phyloP scores from a whole-genome alignment of 2,113 vertebrate species.

The Esox niger region DNA sequence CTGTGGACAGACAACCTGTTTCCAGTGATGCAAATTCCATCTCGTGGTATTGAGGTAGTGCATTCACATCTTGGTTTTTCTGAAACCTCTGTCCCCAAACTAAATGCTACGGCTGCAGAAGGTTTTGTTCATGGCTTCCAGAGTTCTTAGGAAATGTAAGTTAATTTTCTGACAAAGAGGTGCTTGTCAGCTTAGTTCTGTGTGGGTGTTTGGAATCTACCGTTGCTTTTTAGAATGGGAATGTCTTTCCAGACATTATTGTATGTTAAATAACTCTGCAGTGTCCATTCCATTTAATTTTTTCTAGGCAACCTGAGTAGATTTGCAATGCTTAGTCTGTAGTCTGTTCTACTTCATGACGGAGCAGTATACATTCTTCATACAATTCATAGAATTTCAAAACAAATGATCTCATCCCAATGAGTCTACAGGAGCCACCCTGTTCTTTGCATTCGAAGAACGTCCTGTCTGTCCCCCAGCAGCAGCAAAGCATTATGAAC shows the following conservation, averaged over 20 bases:
- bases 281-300: too few relatives aligned
- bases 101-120: slow-evolving; percentile 17
- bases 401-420: too few relatives aligned
- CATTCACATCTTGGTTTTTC: slow-evolving; percentile 25
- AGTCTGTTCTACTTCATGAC: too few relatives aligned
- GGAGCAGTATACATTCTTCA: too few relatives aligned
- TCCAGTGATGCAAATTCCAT: slow-evolving; percentile 47
- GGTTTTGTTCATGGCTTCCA: slow-evolving; percentile 9
- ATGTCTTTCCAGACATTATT: not conserved
- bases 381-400: too few relatives aligned
- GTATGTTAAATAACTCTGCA: too few relatives aligned
- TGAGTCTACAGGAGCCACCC: too few relatives aligned
- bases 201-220: not conserved
- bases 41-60: slow-evolving; percentile 25
- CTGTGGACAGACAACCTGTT: slow-evolving; percentile 49
- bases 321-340: too few relatives aligned
- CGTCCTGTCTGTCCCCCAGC: not conserved
- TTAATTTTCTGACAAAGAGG: not conserved
- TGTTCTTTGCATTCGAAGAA: too few relatives aligned
- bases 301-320: too few relatives aligned
- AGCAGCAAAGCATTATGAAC: slow-evolving; percentile 38
- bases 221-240: not conserved
- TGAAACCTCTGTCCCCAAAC: slow-evolving; percentile 8
- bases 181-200: not conserved
- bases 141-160: not conserved